These are phyloP conservation scores for Callyntrura sp. DNA, from an alignment of 2,888 invertebrate species.

Conservation along the genomic window DNA sequence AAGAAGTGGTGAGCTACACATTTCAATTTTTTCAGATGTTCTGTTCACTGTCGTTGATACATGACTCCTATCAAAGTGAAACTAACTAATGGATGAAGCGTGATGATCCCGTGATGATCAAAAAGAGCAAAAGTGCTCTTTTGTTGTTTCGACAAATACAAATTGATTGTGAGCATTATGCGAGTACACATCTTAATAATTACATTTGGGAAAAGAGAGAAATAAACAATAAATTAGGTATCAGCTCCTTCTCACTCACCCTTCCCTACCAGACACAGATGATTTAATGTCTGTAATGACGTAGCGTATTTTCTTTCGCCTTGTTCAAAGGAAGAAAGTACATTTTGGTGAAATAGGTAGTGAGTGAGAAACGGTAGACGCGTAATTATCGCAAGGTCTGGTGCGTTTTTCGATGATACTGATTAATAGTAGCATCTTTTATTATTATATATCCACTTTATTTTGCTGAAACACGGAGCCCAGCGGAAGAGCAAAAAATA, in stretches of 20 bases:
- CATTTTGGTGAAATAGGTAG: neutral
- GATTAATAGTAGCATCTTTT: neutral
- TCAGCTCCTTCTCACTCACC: slow-evolving; percentile 23
- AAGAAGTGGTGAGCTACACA: neutral
- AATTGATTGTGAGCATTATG: slow-evolving; percentile 51
- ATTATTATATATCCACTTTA: no score
- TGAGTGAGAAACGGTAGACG: no score
- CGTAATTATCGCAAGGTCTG: neutral
- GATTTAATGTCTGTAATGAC: slow-evolving; percentile 30
- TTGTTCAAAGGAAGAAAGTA: neutral
- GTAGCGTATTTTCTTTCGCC: neutral
- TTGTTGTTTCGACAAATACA: slow-evolving; percentile 68
- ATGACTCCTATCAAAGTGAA: no score
- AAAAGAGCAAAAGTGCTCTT: slow-evolving; percentile 1
- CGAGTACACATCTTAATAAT: slow-evolving; percentile 49
- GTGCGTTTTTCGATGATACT: neutral
- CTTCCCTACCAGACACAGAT: neutral
- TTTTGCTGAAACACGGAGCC: no score
- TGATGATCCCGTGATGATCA: neutral
- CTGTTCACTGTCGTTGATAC: neutral
- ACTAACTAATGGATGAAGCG: neutral
- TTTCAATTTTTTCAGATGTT: neutral
- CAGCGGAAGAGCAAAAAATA: neutral
- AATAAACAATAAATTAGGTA: slow-evolving; percentile 66
- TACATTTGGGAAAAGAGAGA: slow-evolving; percentile 48